phyloP scores from a whole-genome alignment of 2,113 vertebrate species.

The Todiramphus saurophagus region DNA sequence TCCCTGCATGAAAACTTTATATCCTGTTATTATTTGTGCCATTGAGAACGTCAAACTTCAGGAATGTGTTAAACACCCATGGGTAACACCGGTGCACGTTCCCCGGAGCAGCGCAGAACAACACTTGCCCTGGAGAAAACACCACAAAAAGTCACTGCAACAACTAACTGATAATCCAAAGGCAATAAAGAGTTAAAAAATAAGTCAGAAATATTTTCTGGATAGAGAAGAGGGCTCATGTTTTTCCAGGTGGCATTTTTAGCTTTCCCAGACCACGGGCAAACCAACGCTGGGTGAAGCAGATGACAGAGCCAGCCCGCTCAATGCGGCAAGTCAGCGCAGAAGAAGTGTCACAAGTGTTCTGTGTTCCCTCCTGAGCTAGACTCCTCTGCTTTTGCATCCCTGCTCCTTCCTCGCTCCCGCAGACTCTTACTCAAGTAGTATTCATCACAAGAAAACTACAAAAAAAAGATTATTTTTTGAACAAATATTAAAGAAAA shows the following conservation, averaged over 20 bases:
- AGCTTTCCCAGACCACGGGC: not conserved
- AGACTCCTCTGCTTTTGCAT: not conserved
- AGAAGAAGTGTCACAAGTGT: not conserved
- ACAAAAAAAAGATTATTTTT: not conserved
- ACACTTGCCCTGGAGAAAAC: not conserved
- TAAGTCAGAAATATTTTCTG: not conserved
- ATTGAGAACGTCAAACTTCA: not conserved
- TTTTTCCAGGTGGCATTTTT: not conserved
- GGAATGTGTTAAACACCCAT: accelerated
- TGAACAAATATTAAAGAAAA: not conserved
- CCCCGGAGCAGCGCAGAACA: not conserved
- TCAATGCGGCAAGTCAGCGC: accelerated
- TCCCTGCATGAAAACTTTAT: not conserved
- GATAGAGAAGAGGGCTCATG: not conserved
- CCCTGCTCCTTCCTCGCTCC: not conserved
- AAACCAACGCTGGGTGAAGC: not conserved
- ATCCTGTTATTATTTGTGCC: not conserved
- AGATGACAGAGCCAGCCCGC: not conserved
- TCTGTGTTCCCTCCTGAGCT: not conserved
- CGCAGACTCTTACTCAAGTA: not conserved
- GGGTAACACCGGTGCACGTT: accelerated
- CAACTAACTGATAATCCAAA: not conserved
- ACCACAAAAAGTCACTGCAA: not conserved
- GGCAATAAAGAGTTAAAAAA: accelerated
- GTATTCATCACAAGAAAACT: not conserved